Conservation (phyloP, 2,888 invertebrate genomes). For the Steinernema carpocapsae region DNA sequence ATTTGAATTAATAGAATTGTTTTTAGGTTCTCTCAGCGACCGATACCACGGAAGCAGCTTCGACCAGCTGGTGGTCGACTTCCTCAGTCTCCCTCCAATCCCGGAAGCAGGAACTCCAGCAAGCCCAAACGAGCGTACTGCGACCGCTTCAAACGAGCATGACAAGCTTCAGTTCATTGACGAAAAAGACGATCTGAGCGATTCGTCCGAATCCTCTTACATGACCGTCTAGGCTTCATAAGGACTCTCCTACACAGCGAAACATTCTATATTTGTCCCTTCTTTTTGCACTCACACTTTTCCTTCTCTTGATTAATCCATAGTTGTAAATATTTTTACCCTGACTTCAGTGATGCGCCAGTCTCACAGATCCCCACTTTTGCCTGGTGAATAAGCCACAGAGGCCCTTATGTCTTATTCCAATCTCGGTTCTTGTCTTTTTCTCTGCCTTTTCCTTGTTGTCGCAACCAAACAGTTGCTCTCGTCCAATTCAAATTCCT, state of each 20-base stretch:
- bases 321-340: neutral
- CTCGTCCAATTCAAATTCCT: too few species aligned
- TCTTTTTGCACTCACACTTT: neutral
- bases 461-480: too few species aligned
- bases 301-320: neutral
- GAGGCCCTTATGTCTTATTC: too few species aligned
- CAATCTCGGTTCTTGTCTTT: too few species aligned
- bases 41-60: constrained; percentile 31
- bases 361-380: too few species aligned
- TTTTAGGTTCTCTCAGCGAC: constrained; percentile 23
- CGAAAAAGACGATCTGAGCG: constrained; percentile 27
- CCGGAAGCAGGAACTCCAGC: constrained; percentile 56
- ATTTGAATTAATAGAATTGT: too few species aligned
- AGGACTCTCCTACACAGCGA: neutral
- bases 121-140: constrained; percentile 44
- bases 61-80: constrained; percentile 28
- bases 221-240: constrained; percentile 1
- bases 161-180: constrained; percentile 6
- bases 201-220: constrained; percentile 29
- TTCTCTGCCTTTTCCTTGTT: too few species aligned
- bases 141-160: constrained; percentile 28
- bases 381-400: too few species aligned
- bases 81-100: constrained; percentile 49
- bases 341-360: too few species aligned
- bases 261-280: neutral